Percentiles rank a stretch among this genome's conserved stretches.
Conservation (phyloP, 2,797 vertebrate species). For the Oceanodroma leucorhoa region DNA sequence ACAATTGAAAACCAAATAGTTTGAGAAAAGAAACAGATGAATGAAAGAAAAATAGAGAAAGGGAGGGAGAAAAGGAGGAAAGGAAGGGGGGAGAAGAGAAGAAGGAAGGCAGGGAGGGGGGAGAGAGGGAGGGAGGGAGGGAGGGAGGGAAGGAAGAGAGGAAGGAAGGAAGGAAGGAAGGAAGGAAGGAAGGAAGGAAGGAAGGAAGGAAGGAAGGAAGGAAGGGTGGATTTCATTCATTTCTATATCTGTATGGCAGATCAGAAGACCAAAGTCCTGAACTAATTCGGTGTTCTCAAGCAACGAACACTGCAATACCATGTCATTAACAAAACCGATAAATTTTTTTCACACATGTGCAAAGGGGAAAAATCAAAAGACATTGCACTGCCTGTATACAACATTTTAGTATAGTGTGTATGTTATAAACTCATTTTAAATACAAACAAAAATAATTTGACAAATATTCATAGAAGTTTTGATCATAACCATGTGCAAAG, state of each 20-base stretch:
- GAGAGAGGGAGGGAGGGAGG: neutral
- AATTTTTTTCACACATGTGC: neutral
- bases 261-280: neutral
- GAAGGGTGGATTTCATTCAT: neutral
- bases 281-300: conserved; percentile 11
- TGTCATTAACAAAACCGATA: neutral
- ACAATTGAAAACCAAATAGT: neutral
- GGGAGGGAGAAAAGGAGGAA: neutral
- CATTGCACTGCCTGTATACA: neutral
- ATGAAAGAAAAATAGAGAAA: neutral
- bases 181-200: neutral
- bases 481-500: neutral
- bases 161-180: neutral
- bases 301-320: neutral
- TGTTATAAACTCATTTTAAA: neutral
- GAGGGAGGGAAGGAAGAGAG: neutral
- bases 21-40: neutral
- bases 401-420: neutral
- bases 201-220: neutral
- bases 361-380: neutral
- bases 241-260: neutral
- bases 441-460: neutral
- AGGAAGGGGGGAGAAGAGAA: neutral
- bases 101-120: too few relatives aligned
- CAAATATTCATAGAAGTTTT: neutral